These are phyloP conservation scores for Pogona vitticeps DNA, from an alignment of 2,113 vertebrate genomes.

Conservation along the genomic window DNA sequence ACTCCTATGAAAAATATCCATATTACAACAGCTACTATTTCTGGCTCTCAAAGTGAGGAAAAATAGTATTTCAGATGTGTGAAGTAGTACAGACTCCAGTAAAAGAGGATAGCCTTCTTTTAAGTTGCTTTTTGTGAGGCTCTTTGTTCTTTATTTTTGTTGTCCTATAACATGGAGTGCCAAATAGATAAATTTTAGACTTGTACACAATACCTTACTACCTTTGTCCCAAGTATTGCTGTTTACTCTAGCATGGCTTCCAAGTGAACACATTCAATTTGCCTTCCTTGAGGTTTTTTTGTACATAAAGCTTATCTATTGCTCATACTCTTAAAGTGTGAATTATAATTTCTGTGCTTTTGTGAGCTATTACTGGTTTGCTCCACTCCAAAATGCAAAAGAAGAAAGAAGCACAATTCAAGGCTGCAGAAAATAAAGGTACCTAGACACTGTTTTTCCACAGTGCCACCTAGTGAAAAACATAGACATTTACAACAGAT, in stretches of 20 bases:
- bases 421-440: background rate
- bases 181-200: background rate
- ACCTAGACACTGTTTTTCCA: background rate
- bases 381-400: background rate
- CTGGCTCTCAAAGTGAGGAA: background rate
- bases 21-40: background rate
- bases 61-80: background rate
- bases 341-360: background rate
- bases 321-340: background rate
- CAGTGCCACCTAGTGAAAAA: slow-evolving; percentile 31
- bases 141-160: background rate
- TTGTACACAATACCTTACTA: background rate
- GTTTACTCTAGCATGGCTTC: background rate
- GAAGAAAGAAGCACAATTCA: background rate
- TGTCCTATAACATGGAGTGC: background rate
- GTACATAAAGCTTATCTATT: background rate
- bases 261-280: background rate
- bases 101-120: background rate
- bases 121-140: background rate
- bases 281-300: background rate
- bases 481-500: background rate
- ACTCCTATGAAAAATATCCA: background rate
- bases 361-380: background rate
- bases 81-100: background rate
- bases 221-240: background rate